A percentile compares a stretch with the other conserved stretches of the same genome.
phyloP scores from a whole-genome alignment of 2,888 invertebrate genomes.

The Tetranychus piercei region DNA sequence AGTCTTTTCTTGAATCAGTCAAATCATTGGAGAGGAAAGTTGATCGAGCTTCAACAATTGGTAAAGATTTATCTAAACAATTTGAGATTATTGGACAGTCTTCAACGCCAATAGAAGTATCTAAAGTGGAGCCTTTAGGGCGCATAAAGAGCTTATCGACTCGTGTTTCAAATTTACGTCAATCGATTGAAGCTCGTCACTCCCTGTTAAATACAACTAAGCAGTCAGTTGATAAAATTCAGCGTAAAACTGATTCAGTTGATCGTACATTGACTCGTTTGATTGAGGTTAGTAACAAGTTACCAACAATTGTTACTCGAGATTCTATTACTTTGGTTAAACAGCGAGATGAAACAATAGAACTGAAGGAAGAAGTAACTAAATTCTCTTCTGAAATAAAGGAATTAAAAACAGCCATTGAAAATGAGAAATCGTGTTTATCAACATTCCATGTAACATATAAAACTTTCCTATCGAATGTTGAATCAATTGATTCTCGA shows the following conservation, averaged over 20 bases:
- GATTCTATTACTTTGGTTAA: not conserved
- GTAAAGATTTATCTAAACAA: not conserved
- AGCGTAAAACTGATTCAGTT: not conserved
- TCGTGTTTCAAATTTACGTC: not conserved
- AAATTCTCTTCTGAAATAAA: not conserved
- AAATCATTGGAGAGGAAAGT: not conserved
- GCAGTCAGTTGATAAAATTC: not conserved
- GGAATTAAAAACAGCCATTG: not conserved
- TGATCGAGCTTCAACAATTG: not conserved
- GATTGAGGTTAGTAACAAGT: not conserved
- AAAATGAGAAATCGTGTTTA: not conserved
- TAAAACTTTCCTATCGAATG: not conserved
- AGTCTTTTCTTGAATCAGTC: not conserved
- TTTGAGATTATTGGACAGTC: not conserved
- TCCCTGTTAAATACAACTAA: not conserved
- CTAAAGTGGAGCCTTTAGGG: not conserved
- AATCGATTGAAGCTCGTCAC: not conserved
- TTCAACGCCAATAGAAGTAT: not conserved
- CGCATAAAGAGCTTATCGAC: not conserved
- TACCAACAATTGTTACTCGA: not conserved
- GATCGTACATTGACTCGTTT: not conserved
- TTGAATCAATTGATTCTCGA: not conserved
- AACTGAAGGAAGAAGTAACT: not conserved
- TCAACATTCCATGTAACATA: not conserved
- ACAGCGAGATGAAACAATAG: not conserved